Conservation (phyloP, 2,797 vertebrate genomes). For the Tapirus indicus region DNA sequence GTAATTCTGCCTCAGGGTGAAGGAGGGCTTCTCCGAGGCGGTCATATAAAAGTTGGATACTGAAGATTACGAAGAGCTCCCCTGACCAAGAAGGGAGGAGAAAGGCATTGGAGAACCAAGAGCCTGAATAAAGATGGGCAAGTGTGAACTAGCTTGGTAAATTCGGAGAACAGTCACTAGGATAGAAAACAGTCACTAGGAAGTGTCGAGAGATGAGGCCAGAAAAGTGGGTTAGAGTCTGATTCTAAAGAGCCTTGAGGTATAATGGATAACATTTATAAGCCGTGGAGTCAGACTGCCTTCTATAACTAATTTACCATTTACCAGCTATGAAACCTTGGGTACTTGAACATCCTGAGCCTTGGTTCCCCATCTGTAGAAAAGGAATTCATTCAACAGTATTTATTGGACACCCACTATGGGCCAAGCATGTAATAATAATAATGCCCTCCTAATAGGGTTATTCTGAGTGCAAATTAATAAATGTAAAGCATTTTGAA, state of each 20-base stretch:
- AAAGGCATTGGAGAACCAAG: background rate
- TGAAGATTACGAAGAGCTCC: background rate
- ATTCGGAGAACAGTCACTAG: background rate
- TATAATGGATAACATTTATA: background rate
- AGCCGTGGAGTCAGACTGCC: background rate
- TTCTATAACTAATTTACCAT: background rate
- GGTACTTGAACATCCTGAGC: background rate
- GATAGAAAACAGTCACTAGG: background rate
- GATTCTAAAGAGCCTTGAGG: conserved; percentile 24
- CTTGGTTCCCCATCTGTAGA: background rate
- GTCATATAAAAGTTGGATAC: background rate
- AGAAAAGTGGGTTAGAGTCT: background rate
- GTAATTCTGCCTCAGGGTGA: conserved; percentile 4
- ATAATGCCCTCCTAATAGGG: background rate
- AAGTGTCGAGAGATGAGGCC: background rate
- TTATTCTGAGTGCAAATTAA: background rate
- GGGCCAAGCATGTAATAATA: background rate
- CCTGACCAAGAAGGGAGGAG: background rate
- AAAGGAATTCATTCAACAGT: background rate
- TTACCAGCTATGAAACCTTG: background rate
- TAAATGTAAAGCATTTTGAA: conserved; percentile 44
- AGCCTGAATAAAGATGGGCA: background rate
- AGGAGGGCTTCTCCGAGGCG: background rate
- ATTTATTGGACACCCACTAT: background rate
- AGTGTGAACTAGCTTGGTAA: background rate